Base-by-base conservation (phyloP, 2,797 vertebrate species). In the Lemur catta region DNA sequence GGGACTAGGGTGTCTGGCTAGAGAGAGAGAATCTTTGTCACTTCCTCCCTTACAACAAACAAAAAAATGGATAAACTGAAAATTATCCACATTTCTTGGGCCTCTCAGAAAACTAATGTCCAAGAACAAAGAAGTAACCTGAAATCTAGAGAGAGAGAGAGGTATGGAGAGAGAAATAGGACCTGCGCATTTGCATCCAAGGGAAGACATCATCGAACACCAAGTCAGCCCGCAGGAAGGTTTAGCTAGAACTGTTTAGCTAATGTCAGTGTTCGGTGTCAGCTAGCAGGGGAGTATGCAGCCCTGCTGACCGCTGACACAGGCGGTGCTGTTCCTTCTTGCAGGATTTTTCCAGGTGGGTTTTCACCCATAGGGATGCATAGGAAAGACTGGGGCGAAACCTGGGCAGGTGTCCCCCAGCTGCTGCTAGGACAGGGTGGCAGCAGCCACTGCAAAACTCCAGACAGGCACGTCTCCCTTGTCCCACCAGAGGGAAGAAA, bases 321-420 rank as follows among this genome's bases (percentile, higher is more conserved):
- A 22, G 59, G 20, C 0, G 28, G 1, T 2, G n/a, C 78, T n/a
- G 7, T 10, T n/a, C 17, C 2, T 30, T 41, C 33, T 30, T 38
- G 0, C 22, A 74, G 52, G 65, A 6, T 65, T 76, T 84, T 84
- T 76, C 86, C 11, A 46, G 13, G 6, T 52, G n/a, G 30, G 20
- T 26, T 61, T 43, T 33, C 41, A 20, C 24, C 26, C 24, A 57
- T 1, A 17, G n/a, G 6, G 61, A 14, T 11, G 46, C 35, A 11
- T 4, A 38, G 33, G 24, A 33, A 55, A 30, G 7, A 46, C 8
- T 48, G 43, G 7, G 33, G 9, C 35, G 18, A 33, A 22, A 30
- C 4, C 46, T 38, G 33, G 52, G 12, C 35, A 71, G 78, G 4
- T 12, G 9, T 7, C 35, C 11, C 14, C 7, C 20, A 33, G 48